These are phyloP conservation scores for Balanococcus diminutus DNA, from an alignment of 2,888 invertebrate species.

Conservation along the genomic window DNA sequence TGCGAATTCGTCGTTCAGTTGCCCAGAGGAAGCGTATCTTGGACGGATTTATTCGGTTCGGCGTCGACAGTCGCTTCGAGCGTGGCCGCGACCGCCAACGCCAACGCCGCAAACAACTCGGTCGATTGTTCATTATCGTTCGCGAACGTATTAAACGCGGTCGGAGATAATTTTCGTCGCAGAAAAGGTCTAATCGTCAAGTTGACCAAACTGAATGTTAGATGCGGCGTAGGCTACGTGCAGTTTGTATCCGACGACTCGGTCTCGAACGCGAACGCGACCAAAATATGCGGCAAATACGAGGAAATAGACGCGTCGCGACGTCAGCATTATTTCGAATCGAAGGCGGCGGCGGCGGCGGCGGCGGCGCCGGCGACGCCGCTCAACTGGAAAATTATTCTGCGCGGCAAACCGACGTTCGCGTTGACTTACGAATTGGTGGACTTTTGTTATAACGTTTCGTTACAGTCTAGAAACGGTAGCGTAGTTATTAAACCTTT, in stretches of 20 bases:
- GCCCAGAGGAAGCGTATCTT: slow-evolving; percentile 39
- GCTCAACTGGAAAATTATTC: slow-evolving; percentile 62
- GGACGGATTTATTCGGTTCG: slow-evolving; percentile 38
- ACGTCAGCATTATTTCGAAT: slow-evolving; percentile 69
- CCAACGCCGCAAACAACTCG: neutral
- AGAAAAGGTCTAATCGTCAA: slow-evolving; percentile 67
- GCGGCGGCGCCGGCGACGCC: slow-evolving; percentile 61
- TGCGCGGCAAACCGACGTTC: slow-evolving; percentile 72
- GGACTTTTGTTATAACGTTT: slow-evolving; percentile 75
- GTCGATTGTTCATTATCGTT: slow-evolving; percentile 21
- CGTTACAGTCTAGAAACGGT: slow-evolving; percentile 70
- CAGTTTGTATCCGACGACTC: slow-evolving; percentile 64
- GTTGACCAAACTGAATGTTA: slow-evolving; percentile 72
- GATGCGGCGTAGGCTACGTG: slow-evolving; percentile 69
- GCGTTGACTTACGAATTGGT: slow-evolving; percentile 71
- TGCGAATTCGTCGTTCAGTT: slow-evolving; percentile 42
- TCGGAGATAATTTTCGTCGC: neutral
- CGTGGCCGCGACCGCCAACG: neutral
- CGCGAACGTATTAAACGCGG: neutral
- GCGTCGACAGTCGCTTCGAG: too few relatives aligned
- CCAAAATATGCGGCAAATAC: slow-evolving; percentile 70
- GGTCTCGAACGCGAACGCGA: slow-evolving; percentile 44
- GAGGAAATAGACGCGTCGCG: slow-evolving; percentile 70
- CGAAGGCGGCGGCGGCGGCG: slow-evolving; percentile 61
- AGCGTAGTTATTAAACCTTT: slow-evolving; percentile 67